Percentiles rank a stretch among this genome's conserved stretches.
These are phyloP conservation scores for Drosophila ananassae DNA, from an alignment of 1,140 invertebrate species.

Conservation along the genomic window DNA sequence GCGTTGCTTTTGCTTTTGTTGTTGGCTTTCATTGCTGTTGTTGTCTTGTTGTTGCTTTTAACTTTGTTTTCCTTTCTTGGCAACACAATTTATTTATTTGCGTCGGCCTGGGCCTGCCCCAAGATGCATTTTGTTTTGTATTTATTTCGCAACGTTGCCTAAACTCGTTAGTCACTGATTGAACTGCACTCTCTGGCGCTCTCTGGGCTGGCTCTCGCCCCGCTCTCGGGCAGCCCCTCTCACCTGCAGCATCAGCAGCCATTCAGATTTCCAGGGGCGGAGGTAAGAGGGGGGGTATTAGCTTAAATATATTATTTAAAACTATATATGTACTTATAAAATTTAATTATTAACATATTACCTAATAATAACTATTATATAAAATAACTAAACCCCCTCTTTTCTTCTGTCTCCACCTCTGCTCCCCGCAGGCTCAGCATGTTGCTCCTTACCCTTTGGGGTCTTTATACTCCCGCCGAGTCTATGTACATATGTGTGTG, in stretches of 20 bases:
- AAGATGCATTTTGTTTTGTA: constrained; percentile 14
- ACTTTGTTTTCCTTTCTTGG: too few relatives aligned
- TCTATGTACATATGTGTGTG: not conserved
- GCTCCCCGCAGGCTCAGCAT: not conserved
- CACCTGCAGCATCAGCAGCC: not conserved
- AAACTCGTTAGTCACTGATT: constrained; percentile 8
- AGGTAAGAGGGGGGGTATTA: not conserved
- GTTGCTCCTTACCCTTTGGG: not conserved
- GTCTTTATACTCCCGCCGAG: not conserved
- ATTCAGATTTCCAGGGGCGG: not conserved
- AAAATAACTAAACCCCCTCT: too few relatives aligned
- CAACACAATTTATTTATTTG: not conserved
- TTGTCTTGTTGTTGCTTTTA: not conserved
- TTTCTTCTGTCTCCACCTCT: not conserved
- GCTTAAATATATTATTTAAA: not conserved
- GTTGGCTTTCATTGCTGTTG: not conserved
- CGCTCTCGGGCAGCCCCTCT: not conserved
- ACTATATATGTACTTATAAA: too few relatives aligned
- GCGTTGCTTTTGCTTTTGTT: constrained; percentile 13
- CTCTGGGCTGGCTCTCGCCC: not conserved
- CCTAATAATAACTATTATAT: too few relatives aligned
- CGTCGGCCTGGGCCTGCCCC: constrained; percentile 7
- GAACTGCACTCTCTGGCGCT: constrained; percentile 1
- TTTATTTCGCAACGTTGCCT: constrained; percentile 19
- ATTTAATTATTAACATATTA: too few relatives aligned